Base-by-base conservation (phyloP, 2,797 vertebrate genomes). In the Channallabes apus region DNA sequence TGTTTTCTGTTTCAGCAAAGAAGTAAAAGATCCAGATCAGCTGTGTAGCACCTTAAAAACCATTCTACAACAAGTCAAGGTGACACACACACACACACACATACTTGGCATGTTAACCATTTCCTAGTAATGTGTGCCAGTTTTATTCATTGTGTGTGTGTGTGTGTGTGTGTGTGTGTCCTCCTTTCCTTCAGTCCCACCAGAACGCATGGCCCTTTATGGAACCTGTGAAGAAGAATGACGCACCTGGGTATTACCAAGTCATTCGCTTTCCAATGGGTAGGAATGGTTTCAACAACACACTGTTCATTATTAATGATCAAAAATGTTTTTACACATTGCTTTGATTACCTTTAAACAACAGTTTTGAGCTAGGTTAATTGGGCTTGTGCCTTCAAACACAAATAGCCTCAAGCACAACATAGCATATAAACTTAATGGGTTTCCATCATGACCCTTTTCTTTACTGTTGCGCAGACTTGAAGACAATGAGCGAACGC, bases 191-290 rank as follows among this genome's bases (percentile, higher is more conserved):
- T 89, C 90, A 99, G 98, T 98, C 96, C 93, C 98, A 99, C 92
- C 98, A 96, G 94, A 99, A 97, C 82, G 98, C 97, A 90, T 99
- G 98, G 98, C 98, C 98, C 87, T 99, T 99, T 93, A 99, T 99
- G 98, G 98, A 99, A 94, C 98, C 98, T 1, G 98, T 99, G 92
- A 99, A 99, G 95, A 99, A 97, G 94, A 98, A 96, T 27, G 98
- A 99, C 90, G 98, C 98, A 71, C 98, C 98, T 24, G 98, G 98
- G 91, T 99, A 99, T 94, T 99, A 99, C 95, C 97, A 99, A 95
- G 97, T 99, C 90, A 99, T 99, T 91, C 96, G 98, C 92, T 99
- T 99, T 92, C 98, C 98, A 85, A 99, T 99, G 98, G 98, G 98
- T 99, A 97, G 82, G 94, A 92, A 90, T 90, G 82, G 24, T 67